These are phyloP conservation scores for Eurosta solidaginis DNA, from an alignment of 1,140 invertebrate species.

Conservation along the genomic window DNA sequence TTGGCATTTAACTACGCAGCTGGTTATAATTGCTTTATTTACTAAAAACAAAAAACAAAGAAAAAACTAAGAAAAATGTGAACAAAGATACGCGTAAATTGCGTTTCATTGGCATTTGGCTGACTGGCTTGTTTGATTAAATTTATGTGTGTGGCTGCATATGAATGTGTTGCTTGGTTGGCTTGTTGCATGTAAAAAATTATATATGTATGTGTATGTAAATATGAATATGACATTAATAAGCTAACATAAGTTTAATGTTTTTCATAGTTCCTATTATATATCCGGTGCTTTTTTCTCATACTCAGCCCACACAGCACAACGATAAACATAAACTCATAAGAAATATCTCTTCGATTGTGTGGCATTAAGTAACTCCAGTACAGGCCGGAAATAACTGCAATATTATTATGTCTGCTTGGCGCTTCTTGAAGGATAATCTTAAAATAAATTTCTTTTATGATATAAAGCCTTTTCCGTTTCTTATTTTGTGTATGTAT, in stretches of 20 bases:
- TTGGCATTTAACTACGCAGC: not conserved
- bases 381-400: slow-evolving; percentile 1
- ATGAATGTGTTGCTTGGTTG: not conserved
- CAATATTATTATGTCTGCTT: not conserved
- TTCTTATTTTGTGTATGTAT: not conserved
- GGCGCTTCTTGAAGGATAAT: not conserved
- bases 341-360: not conserved
- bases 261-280: slow-evolving; percentile 9
- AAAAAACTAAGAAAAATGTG: not conserved
- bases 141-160: not conserved
- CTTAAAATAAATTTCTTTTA: not conserved
- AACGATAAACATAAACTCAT: not conserved
- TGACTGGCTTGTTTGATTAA: too few relatives aligned
- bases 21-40: too few relatives aligned
- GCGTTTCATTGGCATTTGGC: not conserved
- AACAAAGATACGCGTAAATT: not conserved
- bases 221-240: slow-evolving; percentile 34
- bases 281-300: not conserved
- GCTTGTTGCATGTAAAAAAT: slow-evolving; percentile 11
- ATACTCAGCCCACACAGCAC: not conserved
- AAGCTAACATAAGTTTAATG: slow-evolving; percentile 34
- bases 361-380: not conserved
- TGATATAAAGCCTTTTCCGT: not conserved
- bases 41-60: not conserved
- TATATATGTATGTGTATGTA: too few relatives aligned